These are phyloP conservation scores for Helicoverpa assulta DNA, from an alignment of 2,888 invertebrate genomes.

Conservation along the genomic window DNA sequence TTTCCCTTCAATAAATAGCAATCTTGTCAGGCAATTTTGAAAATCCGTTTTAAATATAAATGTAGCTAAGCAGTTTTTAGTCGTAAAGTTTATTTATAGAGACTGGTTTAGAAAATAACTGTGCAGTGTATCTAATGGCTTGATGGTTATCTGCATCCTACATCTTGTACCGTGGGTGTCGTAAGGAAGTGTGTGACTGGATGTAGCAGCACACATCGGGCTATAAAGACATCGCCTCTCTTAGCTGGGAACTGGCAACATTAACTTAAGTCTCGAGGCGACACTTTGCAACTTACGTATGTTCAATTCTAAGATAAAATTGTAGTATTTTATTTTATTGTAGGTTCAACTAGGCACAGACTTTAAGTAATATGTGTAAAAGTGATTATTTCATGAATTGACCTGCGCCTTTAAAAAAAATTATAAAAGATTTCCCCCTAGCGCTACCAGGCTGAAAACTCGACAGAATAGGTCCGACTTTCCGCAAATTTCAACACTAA, in stretches of 20 bases:
- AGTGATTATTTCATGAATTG: too few species aligned
- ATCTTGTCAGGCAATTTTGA: slow-evolving; percentile 31
- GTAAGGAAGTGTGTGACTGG: slow-evolving; percentile 25
- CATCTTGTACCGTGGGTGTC: slow-evolving; percentile 38
- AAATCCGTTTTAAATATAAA: slow-evolving; percentile 40
- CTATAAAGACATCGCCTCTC: slow-evolving; percentile 23
- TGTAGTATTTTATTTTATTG: neutral
- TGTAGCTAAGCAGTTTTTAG: slow-evolving; percentile 44
- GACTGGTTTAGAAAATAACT: slow-evolving; percentile 36
- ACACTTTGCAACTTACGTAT: neutral
- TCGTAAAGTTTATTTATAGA: slow-evolving; percentile 24
- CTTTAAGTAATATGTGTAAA: too few species aligned
- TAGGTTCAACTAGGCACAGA: neutral
- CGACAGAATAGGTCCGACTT: too few species aligned
- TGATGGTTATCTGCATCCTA: slow-evolving; percentile 36
- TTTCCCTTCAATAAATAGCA: slow-evolving; percentile 21
- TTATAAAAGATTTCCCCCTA: too few species aligned
- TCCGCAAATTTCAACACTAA: neutral
- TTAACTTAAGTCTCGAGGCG: neutral
- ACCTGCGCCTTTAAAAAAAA: too few species aligned
- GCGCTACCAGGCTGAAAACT: too few species aligned
- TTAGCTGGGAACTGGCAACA: neutral
- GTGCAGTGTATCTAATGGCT: slow-evolving; percentile 35
- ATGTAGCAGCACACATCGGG: slow-evolving; percentile 16
- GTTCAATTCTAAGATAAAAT: neutral